These are phyloP conservation scores for Crocidura indochinensis DNA, from an alignment of 2,797 vertebrate genomes.

Conservation along the genomic window DNA sequence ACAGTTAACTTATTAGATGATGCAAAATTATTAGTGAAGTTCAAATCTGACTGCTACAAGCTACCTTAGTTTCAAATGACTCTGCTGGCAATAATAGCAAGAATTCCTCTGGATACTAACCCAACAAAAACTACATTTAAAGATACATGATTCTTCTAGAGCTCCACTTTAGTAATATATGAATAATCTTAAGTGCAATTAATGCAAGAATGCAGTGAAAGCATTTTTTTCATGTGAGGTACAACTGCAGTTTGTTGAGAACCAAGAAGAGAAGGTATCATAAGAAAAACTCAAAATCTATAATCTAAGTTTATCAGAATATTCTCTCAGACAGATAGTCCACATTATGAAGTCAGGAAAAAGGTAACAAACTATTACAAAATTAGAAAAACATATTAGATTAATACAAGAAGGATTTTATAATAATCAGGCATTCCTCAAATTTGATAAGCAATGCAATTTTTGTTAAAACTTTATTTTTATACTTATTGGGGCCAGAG, in stretches of 20 bases:
- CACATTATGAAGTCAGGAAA: background rate
- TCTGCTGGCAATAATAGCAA: background rate
- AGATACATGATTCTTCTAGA: background rate
- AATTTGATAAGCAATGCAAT: conserved; percentile 46
- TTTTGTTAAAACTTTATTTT: conserved; percentile 59
- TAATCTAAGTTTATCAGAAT: background rate
- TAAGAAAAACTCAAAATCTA: background rate
- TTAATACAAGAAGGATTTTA: background rate
- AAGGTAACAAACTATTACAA: background rate
- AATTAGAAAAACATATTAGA: conserved; percentile 21
- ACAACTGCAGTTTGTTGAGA: background rate
- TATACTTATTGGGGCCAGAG: background rate
- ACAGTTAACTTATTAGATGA: conserved; percentile 40
- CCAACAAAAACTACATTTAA: background rate
- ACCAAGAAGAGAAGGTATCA: background rate
- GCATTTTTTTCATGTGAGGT: background rate
- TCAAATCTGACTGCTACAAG: conserved; percentile 4
- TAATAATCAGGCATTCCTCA: conserved; percentile 30
- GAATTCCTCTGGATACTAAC: background rate
- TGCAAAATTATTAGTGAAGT: background rate
- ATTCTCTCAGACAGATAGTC: background rate
- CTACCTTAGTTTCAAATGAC: conserved; percentile 48
- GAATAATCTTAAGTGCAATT: background rate
- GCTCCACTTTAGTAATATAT: background rate
- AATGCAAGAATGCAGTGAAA: background rate